Evolutionary conservation across 64 coral and sea anemone species (phyloP), one percentile per base, ranked within the genome.

Genomic region (Montipora cactus): DNA sequence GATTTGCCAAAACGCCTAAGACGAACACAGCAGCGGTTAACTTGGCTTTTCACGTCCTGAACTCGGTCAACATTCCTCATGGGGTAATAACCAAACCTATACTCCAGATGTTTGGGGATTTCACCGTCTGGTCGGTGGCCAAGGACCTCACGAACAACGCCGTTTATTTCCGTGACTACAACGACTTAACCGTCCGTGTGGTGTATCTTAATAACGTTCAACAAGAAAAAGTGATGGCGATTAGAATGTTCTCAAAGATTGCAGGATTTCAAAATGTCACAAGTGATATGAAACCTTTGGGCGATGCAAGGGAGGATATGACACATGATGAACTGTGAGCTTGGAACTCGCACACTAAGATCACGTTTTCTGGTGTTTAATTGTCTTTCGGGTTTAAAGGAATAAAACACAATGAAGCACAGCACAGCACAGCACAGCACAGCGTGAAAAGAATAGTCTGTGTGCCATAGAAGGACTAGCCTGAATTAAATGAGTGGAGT

Each of bases 1-100:
- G 45, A 19, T 74, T 74, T 74, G 70, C 70, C 25, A n/a, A 14
- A n/a, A 2, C 20, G 7, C 4, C 19, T 4, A n/a, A 14, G 3
- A 83, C 8, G n/a, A 55, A 37, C 49, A 16, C 10, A 5, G 80
- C 15, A 16, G 44, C 80, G 20, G 80, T 83, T 19, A 51, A 83
- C 49, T 83, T 83, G 80, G 80, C 80, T 83, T 83, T 83, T 20
- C 80, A 83, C 80, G 37, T 83, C 52, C 5, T 55, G 52, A 55
- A 55, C 10, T 55, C 52, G 10, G 52, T 55, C 10, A 10, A 55
- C 10, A 55, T 55, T 12, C 80, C 80, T 21, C 80, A 4, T 51
- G 81, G 81, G 15, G 81, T 85, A 19, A 20, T 51, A 67, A 16
- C 37, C 55, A 51, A 47, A 22, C 37, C 19, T 67, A 51, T 15